phyloP scores from a whole-genome alignment of 2,888 invertebrate genomes.

The Morpho helenor region DNA sequence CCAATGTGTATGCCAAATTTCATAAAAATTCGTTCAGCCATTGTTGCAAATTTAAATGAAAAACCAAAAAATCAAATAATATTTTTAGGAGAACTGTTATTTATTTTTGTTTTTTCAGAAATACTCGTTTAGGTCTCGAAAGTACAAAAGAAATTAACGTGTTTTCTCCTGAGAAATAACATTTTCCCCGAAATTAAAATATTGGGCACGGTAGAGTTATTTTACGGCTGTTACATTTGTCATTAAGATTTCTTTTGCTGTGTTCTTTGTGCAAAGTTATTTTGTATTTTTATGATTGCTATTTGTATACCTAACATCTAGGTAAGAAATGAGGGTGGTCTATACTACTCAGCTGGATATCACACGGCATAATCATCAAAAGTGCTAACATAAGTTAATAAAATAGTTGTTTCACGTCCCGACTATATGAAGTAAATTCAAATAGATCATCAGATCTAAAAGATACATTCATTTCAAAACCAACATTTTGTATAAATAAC shows the following conservation, averaged over 20 bases:
- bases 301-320: no score
- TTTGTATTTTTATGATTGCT: not conserved
- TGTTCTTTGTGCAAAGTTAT: not conserved
- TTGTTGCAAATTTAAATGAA: not conserved
- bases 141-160: slow-evolving; percentile 32
- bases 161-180: slow-evolving; percentile 21
- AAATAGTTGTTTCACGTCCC: no score
- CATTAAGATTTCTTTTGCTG: slow-evolving; percentile 18
- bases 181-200: slow-evolving; percentile 29
- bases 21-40: no score
- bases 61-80: not conserved
- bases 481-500: no score
- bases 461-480: no score
- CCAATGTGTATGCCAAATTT: no score
- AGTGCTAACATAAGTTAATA: no score
- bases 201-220: slow-evolving; percentile 22
- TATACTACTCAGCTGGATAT: no score
- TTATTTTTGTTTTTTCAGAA: slow-evolving; percentile 42
- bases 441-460: no score
- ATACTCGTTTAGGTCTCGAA: slow-evolving; percentile 28
- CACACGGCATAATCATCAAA: no score
- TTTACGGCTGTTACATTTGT: slow-evolving; percentile 24
- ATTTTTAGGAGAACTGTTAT: slow-evolving; percentile 27
- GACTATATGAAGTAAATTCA: no score
- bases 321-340: no score